Conservation (phyloP, 2,797 vertebrate species). For the Apogon hyalosoma region DNA sequence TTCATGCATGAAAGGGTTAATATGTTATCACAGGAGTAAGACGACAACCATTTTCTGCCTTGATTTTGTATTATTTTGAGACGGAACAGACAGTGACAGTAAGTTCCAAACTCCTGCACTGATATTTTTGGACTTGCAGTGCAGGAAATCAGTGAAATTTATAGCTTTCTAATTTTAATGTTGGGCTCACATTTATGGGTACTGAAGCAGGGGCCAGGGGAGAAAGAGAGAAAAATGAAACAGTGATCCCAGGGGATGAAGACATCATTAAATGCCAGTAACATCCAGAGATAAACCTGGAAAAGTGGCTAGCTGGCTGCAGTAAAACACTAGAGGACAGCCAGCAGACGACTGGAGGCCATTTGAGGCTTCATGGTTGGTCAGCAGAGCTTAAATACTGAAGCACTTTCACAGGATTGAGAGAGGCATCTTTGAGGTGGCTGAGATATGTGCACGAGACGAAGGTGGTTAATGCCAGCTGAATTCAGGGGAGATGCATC, state of each 20-base stretch:
- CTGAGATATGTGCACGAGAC: conserved; percentile 19
- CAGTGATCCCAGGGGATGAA: conserved; percentile 50
- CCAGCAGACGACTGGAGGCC: conserved; percentile 55
- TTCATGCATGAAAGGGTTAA: conserved; percentile 20
- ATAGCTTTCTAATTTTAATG: conserved; percentile 71
- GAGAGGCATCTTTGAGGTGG: conserved; percentile 37
- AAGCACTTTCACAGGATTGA: conserved; percentile 39
- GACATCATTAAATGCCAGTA: conserved; percentile 69
- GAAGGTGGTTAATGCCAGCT: conserved; percentile 33
- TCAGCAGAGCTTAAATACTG: conserved; percentile 61
- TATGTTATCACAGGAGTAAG: conserved; percentile 25
- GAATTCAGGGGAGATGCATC: conserved; percentile 25
- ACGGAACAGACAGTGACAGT: conserved; percentile 16
- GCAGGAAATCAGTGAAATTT: conserved; percentile 61
- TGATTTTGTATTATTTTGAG: conserved; percentile 8
- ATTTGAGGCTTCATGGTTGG: conserved; percentile 56
- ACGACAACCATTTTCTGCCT: neutral
- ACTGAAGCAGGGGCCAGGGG: conserved; percentile 40
- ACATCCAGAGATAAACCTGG: conserved; percentile 59
- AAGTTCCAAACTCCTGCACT: conserved; percentile 33
- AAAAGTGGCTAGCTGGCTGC: conserved; percentile 53
- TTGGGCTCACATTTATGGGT: conserved; percentile 58
- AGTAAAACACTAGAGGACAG: conserved; percentile 70
- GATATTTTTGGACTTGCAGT: conserved; percentile 53
- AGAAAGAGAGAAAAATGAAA: conserved; percentile 61